Conservation (phyloP, 2,113 vertebrate genomes). For the Trematomus loennbergii region DNA sequence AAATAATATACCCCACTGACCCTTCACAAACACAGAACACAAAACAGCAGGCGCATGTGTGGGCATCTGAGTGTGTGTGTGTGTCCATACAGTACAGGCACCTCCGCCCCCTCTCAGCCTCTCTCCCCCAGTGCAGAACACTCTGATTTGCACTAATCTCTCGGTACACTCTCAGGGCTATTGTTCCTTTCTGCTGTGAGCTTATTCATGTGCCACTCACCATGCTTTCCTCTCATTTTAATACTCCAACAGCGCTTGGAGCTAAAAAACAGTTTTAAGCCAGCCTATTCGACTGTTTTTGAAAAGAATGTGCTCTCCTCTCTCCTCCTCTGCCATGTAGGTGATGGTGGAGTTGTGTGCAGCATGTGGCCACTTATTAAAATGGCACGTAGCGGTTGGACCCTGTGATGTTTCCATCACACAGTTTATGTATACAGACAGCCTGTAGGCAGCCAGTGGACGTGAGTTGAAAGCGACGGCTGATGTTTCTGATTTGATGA, state of each 20-base stretch:
- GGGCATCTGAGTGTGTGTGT: slow-evolving; percentile 39
- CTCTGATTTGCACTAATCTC: slow-evolving; percentile 79
- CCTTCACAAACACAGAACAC: slow-evolving; percentile 27
- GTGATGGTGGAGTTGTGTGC: slow-evolving; percentile 44
- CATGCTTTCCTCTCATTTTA: slow-evolving; percentile 73
- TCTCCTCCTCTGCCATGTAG: slow-evolving; percentile 47
- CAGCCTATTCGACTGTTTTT: slow-evolving; percentile 64
- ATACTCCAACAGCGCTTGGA: slow-evolving; percentile 62
- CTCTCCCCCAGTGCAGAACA: slow-evolving; percentile 59
- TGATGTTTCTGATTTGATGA: slow-evolving; percentile 81
- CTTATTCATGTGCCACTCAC: slow-evolving; percentile 82
- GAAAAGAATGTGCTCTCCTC: slow-evolving; percentile 18
- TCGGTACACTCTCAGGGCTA: slow-evolving; percentile 69
- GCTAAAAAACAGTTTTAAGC: slow-evolving; percentile 70
- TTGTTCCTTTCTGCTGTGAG: slow-evolving; percentile 76
- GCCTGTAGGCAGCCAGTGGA: slow-evolving; percentile 66
- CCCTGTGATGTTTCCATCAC: slow-evolving; percentile 63
- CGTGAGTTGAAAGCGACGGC: slow-evolving; percentile 70
- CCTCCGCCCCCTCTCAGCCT: slow-evolving; percentile 63
- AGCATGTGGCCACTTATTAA: slow-evolving; percentile 56
- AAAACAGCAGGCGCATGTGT: slow-evolving; percentile 43
- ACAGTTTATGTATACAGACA: slow-evolving; percentile 72
- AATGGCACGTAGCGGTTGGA: slow-evolving; percentile 44
- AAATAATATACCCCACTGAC: slow-evolving; percentile 42
- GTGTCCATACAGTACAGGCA: slow-evolving; percentile 60